These are phyloP conservation scores for Zaprionus tsacasi DNA, from an alignment of 1,140 invertebrate genomes.

Conservation along the genomic window DNA sequence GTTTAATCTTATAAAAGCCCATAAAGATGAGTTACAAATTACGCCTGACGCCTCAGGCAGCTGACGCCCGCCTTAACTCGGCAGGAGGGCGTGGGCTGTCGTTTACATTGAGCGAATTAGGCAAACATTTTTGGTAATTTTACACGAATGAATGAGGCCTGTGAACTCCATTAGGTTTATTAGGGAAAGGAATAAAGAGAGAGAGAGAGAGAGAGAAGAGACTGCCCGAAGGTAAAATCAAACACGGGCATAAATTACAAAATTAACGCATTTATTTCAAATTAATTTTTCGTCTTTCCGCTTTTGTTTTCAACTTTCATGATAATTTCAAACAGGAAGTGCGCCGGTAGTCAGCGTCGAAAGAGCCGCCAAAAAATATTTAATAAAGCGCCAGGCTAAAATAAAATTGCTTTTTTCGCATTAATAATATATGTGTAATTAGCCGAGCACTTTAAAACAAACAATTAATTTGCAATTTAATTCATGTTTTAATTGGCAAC, in stretches of 20 bases:
- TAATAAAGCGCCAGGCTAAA: constrained; percentile 29
- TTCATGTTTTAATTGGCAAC: constrained; percentile 12
- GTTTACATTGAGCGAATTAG: constrained; percentile 40
- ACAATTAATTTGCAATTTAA: constrained; percentile 28
- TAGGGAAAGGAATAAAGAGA: constrained; percentile 50
- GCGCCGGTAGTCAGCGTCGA: constrained; percentile 5
- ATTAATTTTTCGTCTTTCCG: constrained; percentile 63
- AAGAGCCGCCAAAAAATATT: constrained; percentile 23
- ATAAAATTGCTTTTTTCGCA: constrained; percentile 17
- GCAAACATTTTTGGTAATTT: constrained; percentile 65
- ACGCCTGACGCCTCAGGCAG: not conserved
- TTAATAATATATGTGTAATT: constrained; percentile 13
- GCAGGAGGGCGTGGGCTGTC: not conserved
- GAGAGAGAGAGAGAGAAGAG: not conserved
- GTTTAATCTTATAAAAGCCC: constrained; percentile 58
- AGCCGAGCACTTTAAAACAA: constrained; percentile 4
- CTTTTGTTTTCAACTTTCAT: constrained; percentile 43
- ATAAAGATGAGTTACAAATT: constrained; percentile 55
- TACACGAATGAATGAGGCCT: constrained; percentile 52
- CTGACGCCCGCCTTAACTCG: not conserved
- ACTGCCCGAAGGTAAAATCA: constrained; percentile 26
- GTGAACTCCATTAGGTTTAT: constrained; percentile 70
- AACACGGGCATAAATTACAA: constrained; percentile 63
- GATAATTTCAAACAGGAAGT: constrained; percentile 53
- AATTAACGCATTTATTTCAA: constrained; percentile 65